Base-by-base conservation (phyloP, 2,797 vertebrate genomes). In the Etheostoma perlongum region DNA sequence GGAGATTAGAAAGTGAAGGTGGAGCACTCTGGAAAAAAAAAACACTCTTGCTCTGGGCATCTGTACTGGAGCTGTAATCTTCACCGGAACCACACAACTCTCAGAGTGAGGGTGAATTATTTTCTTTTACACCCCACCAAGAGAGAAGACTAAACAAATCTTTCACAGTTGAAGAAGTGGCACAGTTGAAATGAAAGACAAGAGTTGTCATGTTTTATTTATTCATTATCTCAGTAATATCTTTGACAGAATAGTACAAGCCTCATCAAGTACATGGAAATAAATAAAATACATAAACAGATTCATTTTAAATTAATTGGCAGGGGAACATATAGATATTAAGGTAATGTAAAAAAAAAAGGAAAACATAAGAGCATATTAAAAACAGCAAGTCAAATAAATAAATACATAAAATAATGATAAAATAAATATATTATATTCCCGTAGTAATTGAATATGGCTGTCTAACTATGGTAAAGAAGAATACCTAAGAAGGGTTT, bases 201-300 rank as follows among this genome's bases (percentile, higher is more conserved):
- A 58, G 58, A 53, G 47, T 21, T 80, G 49, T 87, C 66, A 74
- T 74, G 55, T 72, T 86, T 84, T 86, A 67, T 94, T 94, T 93
- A 92, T 94, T 94, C 69, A 91, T 90, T 86, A 73, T 85, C 68
- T 91, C 76, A 70, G 67, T 83, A 80, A 75, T 88, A 85, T 92
- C 44, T 90, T 89, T 81, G 82, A 82, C 82, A 81, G 79, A 94
- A 92, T 83, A 93, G 85, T 91, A 90, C 78, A 88, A 91, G 90
- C 85, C 86, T 88, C 81, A 75, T 82, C 53, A 86, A 81, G 86
- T 65, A 59, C 80, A 77, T 48, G 44, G 2, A 86, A 86, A 84
- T 76, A 76, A 89, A 82, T 58, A 69, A 76, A 80, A 74, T 61
- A 73, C 68, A 78, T 49, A 5, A 83, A 72, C 18, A 78, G 25